Conservation (phyloP, 2,113 vertebrate species). For the Ptilonorhynchus violaceus region DNA sequence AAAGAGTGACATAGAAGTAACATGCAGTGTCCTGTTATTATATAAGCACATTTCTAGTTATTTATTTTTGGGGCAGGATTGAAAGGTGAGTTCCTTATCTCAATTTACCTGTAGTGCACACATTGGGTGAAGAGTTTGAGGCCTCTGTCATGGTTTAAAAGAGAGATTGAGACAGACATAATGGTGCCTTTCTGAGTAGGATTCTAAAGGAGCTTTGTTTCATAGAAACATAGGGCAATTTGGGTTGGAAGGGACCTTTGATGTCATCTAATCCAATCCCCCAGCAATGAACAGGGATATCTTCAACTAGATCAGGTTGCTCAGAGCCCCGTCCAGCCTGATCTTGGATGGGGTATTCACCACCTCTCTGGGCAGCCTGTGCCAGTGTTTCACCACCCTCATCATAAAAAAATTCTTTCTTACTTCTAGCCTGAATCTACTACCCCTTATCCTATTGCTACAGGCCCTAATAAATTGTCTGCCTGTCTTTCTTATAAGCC, state of each 20-base stretch:
- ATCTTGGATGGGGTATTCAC: not conserved
- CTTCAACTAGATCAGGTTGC: not conserved
- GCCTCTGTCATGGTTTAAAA: not conserved
- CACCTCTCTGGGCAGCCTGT: not conserved
- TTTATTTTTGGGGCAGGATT: not conserved
- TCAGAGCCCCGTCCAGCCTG: not conserved
- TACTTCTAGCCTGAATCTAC: not conserved
- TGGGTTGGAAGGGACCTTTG: not conserved
- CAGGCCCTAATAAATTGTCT: not conserved
- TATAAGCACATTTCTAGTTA: not conserved
- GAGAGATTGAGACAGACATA: not conserved
- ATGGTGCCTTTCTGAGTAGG: not conserved
- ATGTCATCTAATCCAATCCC: not conserved
- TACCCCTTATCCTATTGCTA: not conserved
- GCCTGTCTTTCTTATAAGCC: not conserved
- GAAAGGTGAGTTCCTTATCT: not conserved
- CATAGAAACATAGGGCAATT: not conserved
- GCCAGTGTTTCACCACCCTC: not conserved
- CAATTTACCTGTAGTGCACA: not conserved
- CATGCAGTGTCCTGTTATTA: not conserved
- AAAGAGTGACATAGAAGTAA: not conserved
- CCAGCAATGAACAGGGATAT: not conserved
- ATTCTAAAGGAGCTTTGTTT: not conserved
- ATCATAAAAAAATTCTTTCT: not conserved
- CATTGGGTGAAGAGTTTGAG: not conserved